Conservation (phyloP, 2,797 vertebrate species). For the Oophaga sylvatica region DNA sequence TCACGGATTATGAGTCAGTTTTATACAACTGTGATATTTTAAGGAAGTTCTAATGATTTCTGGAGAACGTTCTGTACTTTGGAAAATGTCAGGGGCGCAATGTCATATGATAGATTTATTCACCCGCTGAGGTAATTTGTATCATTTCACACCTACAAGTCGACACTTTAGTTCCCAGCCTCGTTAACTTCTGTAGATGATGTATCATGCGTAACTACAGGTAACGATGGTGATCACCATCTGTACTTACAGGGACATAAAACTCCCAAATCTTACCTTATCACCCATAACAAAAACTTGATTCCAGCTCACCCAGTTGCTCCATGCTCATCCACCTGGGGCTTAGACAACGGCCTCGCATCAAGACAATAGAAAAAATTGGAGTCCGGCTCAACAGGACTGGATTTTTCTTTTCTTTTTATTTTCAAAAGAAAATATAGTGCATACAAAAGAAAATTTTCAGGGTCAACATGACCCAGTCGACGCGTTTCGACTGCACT, state of each 20-base stretch:
- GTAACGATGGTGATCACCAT: neutral
- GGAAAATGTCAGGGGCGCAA: constrained; percentile 28
- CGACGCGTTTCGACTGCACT: no score
- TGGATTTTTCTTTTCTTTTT: no score
- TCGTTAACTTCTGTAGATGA: neutral
- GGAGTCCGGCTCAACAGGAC: no score
- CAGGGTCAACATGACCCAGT: no score
- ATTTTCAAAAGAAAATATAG: no score
- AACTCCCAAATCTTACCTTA: neutral
- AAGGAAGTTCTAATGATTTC: constrained; percentile 31
- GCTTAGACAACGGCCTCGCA: no score
- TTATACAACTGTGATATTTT: constrained; percentile 10
- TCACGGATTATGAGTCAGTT: neutral
- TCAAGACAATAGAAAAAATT: no score
- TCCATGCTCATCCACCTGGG: no score
- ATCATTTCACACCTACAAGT: neutral
- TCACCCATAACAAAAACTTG: neutral
- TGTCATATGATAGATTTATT: constrained; percentile 25
- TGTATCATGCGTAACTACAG: neutral
- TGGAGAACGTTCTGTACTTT: constrained; percentile 44
- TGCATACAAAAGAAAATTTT: no score
- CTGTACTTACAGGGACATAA: neutral
- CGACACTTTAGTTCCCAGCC: neutral
- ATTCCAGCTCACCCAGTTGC: no score
- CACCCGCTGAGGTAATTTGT: neutral